Evolutionary conservation across 2,797 vertebrate genomes (phyloP), one percentile per base, ranked within the genome.

Genomic region (Ctenopoma multispine): DNA sequence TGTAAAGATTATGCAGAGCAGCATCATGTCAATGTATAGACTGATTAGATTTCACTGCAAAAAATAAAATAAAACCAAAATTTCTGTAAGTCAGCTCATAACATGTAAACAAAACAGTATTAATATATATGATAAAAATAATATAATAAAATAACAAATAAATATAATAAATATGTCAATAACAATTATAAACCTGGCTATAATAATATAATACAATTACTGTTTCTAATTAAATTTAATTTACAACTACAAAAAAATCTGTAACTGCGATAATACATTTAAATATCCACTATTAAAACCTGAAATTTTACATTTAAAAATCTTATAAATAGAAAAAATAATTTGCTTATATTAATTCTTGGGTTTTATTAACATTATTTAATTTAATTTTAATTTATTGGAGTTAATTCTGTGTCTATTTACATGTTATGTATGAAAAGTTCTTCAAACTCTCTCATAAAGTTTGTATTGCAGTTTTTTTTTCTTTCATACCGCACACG

Each of bases 401-500:
- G 1, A 34, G 9, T 9, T 2, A 29, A 29, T 36, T 41, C 5
- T 15, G 7, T 12, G 27, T 14, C 44, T 47, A 20, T 36, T 34
- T 4, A 31, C 6, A 9, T 31, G 14, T 21, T 63, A 13, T 63
- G 0, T 55, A 14, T 58, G 5, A 38, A 72, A 56, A 12, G 12
- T 71, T 59, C 5, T 36, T 63, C 1, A 76, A 47, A 21, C 21
- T 34, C 23, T 60, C 20, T 48, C 11, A 62, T 18, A 38, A 71
- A 64, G 31, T 44, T 62, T 69, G 20, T 43, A 21, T 70, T 84
- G 58, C 9, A n/a, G 43, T 2, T 58, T 69, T 43, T 54, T 56
- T 80, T 20, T 18, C 29, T 49, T 23, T 70, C 20, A 57, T 67
- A 20, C 69, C 63, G 75, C 85, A 86, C 83, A 86, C 55, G 71